Evolutionary conservation across 2,797 vertebrate species (phyloP), one percentile per base, ranked within the genome.

Genomic region (Naso thynnoides): DNA sequence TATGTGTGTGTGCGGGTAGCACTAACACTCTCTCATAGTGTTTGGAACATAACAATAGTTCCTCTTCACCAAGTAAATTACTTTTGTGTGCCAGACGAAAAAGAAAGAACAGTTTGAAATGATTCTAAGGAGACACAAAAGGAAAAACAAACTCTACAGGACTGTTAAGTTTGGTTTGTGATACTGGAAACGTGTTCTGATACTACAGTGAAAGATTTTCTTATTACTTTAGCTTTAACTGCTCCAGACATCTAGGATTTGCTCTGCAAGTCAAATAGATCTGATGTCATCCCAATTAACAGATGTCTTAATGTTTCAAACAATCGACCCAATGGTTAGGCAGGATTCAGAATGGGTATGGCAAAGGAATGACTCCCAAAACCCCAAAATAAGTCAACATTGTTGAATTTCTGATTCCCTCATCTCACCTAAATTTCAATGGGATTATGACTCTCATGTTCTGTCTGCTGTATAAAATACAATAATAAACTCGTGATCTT

Each of bases 61-160:
- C 76, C 85, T 88, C 89, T 76, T 89, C 74, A 70, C 86, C 72
- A 88, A 90, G 55, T 79, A 83, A 90, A 91, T 90, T 78, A 87
- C 85, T 87, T 91, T 82, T 81, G 80, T 85, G 71, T 74, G 65
- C 65, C 83, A 78, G 70, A 77, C 70, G 26, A 61, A 79, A 79
- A 61, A 54, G n/a, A 54, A 21, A 55, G 45, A 65, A 53, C 44
- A 64, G 69, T 86, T 84, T 86, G 71, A 88, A 83, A 83, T 77
- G 47, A 76, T 73, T 89, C 57, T 56, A 44, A 66, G 70, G 59
- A 70, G 72, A 86, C 33, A 47, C 3, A 42, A 62, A 78, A 66
- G 54, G 33, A 67, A 44, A n/a, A 52, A 68, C 38, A 45, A 50
- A 36, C 33, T 36, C 33, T 36, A 68, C 23, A 50, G 41, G 27